Evolutionary conservation across 2,888 invertebrate species (phyloP), one percentile per base, ranked within the genome.

Genomic region (Allolobophora icterica): DNA sequence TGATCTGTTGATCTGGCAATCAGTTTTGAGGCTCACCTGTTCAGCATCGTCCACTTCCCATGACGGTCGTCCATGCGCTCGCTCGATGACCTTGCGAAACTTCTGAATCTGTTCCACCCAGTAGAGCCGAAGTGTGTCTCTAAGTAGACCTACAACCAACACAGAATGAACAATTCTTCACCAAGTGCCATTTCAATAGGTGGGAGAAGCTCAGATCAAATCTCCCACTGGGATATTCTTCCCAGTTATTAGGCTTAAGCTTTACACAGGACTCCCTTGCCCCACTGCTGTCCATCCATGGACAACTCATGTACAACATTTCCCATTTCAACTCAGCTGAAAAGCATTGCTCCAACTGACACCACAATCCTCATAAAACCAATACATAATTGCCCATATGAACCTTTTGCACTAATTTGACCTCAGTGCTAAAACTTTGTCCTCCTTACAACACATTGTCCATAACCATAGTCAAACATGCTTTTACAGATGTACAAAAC

Each of bases 41-140:
- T 87, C 87, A 21, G 87, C 87, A 87, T 87, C 87, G 15, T 34
- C 38, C 87, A 87, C 87, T 17, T 87, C 87, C 87, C 87, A 87
- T 6, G 87, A 87, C 5, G 17, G 34, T 87, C 87, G 34, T 34
- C 87, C 87, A 24, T 87, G 87, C 19, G 87, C 13, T 34, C 87
- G 87, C 35, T 87, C 87, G n/a, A 87, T 35, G 34, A 87, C 34
- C 8, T 38, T 34, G 38, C 35, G 87, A 33, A 87, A 87, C 87
- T 87, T 87, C 87, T 35, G 87, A 24, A 87, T 87, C 87, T 87
- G 87, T 38, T 87, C 87, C 5, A 35, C 35, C 87, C 87, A 87
- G 34, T 87, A 87, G 38, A 87, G 87, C 5, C 87, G 87, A 87
- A 87, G 87, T 1, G 87, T 35, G 38, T 87, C 87, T 35, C 87